Base-by-base conservation (phyloP, 2,888 invertebrate species). In the Ischnura elegans region DNA sequence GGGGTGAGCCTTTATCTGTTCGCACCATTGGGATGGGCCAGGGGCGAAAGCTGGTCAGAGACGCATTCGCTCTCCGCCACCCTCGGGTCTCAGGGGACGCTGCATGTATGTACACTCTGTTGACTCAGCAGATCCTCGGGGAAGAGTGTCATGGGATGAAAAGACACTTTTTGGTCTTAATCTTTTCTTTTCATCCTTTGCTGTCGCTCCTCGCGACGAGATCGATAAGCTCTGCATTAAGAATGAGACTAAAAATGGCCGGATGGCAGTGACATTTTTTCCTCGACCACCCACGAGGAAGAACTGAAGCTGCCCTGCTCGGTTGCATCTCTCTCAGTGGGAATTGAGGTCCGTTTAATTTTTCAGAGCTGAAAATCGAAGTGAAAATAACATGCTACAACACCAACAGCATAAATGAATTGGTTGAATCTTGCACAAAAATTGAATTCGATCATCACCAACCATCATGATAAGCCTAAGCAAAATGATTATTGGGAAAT, bases 151-250 rank as follows among this genome's bases (percentile, higher is more conserved):
- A 76, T 76, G 76, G 76, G 76, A 76, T 76, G 76, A 76, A 76
- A 76, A 36, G 36, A 76, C 36, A 36, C 61, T 76, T 36, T 76
- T 76, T 36, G 76, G 36, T 10, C 8, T 61, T 36, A 36, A 2
- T 36, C 13, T 76, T 36, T 76, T 76, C 36, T 76, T 25, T n/a
- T 6, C n/a, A 21, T 61, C 61, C 61, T 51, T 51, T 19, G 51
- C 13, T 5, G 51, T 19, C 51, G 13, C 13, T n/a, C 25, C 43
- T 45, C 42, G 25, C 66, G 25, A 25, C 36, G 43, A 21, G 90
- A 51, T 90, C 90, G 90, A 90, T 90, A 90, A 90, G 90, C 90
- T 90, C 66, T 90, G 90, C 90, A 90, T 90, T 90, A 90, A 90
- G 61, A 90, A 90, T 90, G 90, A 66, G 90, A 90, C 90, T 90